Base-by-base conservation (phyloP, 2,113 vertebrate species). In the Tetrao urogallus region DNA sequence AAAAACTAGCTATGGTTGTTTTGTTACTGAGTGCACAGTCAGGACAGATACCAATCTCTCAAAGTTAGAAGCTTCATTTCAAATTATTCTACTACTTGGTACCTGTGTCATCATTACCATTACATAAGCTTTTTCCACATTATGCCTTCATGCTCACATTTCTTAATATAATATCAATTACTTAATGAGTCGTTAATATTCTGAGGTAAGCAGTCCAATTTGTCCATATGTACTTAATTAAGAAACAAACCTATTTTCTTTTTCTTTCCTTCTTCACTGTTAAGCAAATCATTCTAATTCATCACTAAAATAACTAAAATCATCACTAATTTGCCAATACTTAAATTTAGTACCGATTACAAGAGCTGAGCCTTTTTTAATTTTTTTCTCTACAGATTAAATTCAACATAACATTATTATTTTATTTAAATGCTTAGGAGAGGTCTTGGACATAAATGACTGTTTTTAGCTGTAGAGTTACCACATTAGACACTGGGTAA, bases 61-160 rank as follows among this genome's bases (percentile, higher is more conserved):
- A 58, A 82, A 93, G 76, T 78, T 81, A 38, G 64, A 93, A 96
- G 14, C 20, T 80, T 14, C 36, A 11, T 87, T 82, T 90, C 24
- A 92, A 79, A 76, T 91, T 50, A 18, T 45, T 89, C 3, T 64
- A 25, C 27, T 89, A 6, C n/a, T 91, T 72, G 28, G 11, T 80
- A 52, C n/a, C 47, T 77, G 18, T 56, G 10, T 57, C 56, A 27
- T 24, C 45, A 20, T 60, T 89, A 40, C 10, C 17, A 16, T 34
- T 84, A 72, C 64, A 18, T 48, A n/a, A 76, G 14, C 38, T 81
- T 86, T 83, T 22, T 28, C 34, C 21, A 28, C 32, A 74, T 73
- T 47, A 25, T 34, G 1, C 66, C 43, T 80, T 78, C 70, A 72
- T 72, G 54, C 5, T 78, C 2, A 22, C 25, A 12, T 89, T 75